Evolutionary conservation across 2,113 vertebrate species (phyloP).

Genomic region (human (Homo sapiens)): GRCh38 chr5:53749501-53750000

Average conservation of each 20-base stretch:
- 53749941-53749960: neutral
- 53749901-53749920: neutral
- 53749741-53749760: neutral
- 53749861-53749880: neutral
- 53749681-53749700: neutral
- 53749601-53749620: neutral
- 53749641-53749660: neutral
- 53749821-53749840: neutral
- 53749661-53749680: neutral
- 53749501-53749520: neutral
- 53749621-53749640: neutral
- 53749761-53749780: neutral
- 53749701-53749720: neutral
- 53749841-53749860: neutral
- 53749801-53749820: neutral
- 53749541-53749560: neutral
- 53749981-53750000: neutral
- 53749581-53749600: neutral
- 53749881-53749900: conserved; percentile 3
- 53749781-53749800: neutral
- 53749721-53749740: neutral
- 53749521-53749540: neutral
- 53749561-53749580: neutral
- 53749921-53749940: neutral
- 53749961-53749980: neutral